These are phyloP conservation scores for Panthera tigris DNA, from an alignment of 2,113 vertebrate genomes.

Conservation along the genomic window DNA sequence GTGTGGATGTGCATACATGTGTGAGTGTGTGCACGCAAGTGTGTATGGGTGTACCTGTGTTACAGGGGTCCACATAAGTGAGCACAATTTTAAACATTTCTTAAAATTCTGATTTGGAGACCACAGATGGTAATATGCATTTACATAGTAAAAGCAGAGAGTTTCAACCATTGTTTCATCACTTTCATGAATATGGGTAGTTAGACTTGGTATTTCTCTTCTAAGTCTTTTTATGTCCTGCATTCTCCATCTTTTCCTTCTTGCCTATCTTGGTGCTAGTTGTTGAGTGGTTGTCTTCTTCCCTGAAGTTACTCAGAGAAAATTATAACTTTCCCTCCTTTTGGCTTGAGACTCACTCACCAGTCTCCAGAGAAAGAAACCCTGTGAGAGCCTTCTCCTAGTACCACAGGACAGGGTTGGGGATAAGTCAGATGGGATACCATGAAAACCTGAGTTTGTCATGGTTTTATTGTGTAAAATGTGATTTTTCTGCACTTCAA, in stretches of 20 bases:
- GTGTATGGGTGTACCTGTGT: neutral
- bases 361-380: neutral
- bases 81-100: neutral
- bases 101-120: neutral
- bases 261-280: neutral
- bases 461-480: neutral
- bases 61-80: too few relatives aligned
- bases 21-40: neutral
- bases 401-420: neutral
- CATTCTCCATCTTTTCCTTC: neutral
- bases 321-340: neutral
- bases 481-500: conserved; percentile 47
- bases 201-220: neutral
- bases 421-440: neutral
- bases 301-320: neutral
- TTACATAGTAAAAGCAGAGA: neutral
- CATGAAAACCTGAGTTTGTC: neutral
- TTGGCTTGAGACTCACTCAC: neutral
- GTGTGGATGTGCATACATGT: too few relatives aligned
- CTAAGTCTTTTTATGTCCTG: neutral
- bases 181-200: neutral
- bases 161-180: neutral
- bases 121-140: neutral
- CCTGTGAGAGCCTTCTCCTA: neutral
- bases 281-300: neutral